Evolutionary conservation across 2,888 invertebrate species (phyloP).

Genomic region (Drosophila tripunctata): DNA sequence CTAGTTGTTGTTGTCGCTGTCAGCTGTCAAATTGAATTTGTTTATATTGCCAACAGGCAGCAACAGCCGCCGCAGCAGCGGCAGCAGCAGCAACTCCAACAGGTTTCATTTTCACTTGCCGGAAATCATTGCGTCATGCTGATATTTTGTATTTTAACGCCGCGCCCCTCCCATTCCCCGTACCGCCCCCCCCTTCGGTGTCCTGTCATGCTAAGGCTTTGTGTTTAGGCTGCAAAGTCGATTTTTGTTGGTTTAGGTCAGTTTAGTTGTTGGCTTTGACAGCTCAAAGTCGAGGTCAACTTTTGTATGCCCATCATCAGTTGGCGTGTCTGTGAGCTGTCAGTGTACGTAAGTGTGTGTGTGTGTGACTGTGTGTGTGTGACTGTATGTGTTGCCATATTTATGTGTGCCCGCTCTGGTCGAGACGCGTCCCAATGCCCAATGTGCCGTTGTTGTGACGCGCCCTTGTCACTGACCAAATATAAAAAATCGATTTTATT

Average conservation of each 20-base stretch:
- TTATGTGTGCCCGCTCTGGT: slow-evolving; percentile 66
- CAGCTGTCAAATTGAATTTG: slow-evolving; percentile 83
- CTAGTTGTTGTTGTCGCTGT: slow-evolving; percentile 58
- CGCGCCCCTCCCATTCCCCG: slow-evolving; percentile 6
- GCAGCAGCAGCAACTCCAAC: slow-evolving; percentile 54
- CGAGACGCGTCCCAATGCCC: slow-evolving; percentile 57
- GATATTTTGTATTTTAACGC: slow-evolving; percentile 83
- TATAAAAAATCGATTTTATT: slow-evolving; percentile 78
- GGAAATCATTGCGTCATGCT: slow-evolving; percentile 83
- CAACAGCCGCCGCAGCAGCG: slow-evolving; percentile 24
- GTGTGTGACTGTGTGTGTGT: slow-evolving; percentile 17
- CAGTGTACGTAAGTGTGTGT: slow-evolving; percentile 6
- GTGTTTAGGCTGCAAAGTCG: slow-evolving; percentile 73
- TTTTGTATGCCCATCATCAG: slow-evolving; percentile 78
- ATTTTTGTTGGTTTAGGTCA: slow-evolving; percentile 82
- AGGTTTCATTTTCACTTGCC: slow-evolving; percentile 78
- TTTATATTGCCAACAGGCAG: slow-evolving; percentile 76
- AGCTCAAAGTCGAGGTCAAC: slow-evolving; percentile 83
- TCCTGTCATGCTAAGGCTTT: slow-evolving; percentile 66
- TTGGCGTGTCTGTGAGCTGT: slow-evolving; percentile 39
- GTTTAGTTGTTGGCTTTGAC: slow-evolving; percentile 82
- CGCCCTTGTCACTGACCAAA: slow-evolving; percentile 69
- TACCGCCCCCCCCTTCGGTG: neutral
- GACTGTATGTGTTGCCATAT: slow-evolving; percentile 42
- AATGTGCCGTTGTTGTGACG: slow-evolving; percentile 36